Percentiles rank a stretch among this genome's conserved stretches.
Evolutionary conservation across 2,888 invertebrate genomes (phyloP).

Genomic region (Epirrita christyi): DNA sequence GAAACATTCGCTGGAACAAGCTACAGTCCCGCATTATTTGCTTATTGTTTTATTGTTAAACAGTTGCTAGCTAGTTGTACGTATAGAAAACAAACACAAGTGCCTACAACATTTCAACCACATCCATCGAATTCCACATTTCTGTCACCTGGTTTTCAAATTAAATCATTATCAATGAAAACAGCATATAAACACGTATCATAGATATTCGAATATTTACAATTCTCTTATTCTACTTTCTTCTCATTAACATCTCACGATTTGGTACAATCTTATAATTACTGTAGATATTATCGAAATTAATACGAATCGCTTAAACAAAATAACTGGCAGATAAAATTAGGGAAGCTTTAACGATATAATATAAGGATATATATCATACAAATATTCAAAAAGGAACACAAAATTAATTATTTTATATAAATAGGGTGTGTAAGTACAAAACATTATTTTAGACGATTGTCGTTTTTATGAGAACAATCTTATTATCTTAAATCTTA

Average conservation of each 20-base stretch:
- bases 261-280: constrained; percentile 59
- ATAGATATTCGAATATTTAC: constrained; percentile 74
- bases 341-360: constrained; percentile 32
- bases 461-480: constrained; percentile 69
- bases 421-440: constrained; percentile 71
- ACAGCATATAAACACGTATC: constrained; percentile 75
- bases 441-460: constrained; percentile 68
- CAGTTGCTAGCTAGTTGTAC: constrained; percentile 39
- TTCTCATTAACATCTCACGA: constrained; percentile 56
- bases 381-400: constrained; percentile 15
- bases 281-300: constrained; percentile 32
- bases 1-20: constrained; percentile 31
- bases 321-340: constrained; percentile 35
- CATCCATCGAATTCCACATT: constrained; percentile 19
- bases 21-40: constrained; percentile 25
- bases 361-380: constrained; percentile 18
- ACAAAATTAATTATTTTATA: constrained; percentile 35
- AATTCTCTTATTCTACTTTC: constrained; percentile 62
- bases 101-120: constrained; percentile 17
- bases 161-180: constrained; percentile 61
- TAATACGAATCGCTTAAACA: constrained; percentile 24
- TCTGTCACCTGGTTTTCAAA: constrained; percentile 52
- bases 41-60: constrained; percentile 19
- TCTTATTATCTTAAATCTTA: constrained; percentile 76
- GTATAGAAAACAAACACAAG: constrained; percentile 32